A percentile compares a stretch with the other conserved stretches of the same genome.
These are phyloP conservation scores for Coecobrya sp. DNA, from an alignment of 2,888 invertebrate species.

Conservation along the genomic window DNA sequence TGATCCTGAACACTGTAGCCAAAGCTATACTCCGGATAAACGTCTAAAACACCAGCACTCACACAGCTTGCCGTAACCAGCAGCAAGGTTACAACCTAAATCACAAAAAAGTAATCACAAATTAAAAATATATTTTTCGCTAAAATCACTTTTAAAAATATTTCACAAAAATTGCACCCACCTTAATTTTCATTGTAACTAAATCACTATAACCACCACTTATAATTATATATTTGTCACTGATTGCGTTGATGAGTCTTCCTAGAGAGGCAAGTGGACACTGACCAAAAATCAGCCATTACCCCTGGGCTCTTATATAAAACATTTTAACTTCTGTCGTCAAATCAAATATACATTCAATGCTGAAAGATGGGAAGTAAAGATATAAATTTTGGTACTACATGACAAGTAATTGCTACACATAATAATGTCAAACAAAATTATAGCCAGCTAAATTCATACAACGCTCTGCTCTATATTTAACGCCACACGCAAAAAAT, in stretches of 20 bases:
- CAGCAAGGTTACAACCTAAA: conserved; percentile 14
- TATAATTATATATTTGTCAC: not conserved
- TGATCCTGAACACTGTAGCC: conserved; percentile 74
- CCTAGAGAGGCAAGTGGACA: not conserved
- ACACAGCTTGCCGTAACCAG: not conserved
- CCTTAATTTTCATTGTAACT: conserved; percentile 50
- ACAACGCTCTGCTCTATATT: not conserved
- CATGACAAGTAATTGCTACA: not conserved
- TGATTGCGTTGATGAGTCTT: not conserved
- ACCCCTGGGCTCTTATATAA: conserved; percentile 31
- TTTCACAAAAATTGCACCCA: not conserved
- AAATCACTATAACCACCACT: not conserved
- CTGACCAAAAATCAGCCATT: not conserved
- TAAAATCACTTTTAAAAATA: not conserved
- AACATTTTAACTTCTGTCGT: not conserved
- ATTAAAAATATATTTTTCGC: not conserved
- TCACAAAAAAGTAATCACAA: not conserved
- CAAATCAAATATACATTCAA: not conserved
- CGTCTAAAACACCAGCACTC: conserved; percentile 50
- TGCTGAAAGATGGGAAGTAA: not conserved
- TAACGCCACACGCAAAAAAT: not conserved
- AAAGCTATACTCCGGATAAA: conserved; percentile 73
- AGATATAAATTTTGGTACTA: not conserved
- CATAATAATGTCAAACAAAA: not conserved
- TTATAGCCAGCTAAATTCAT: not conserved